Evolutionary conservation across 2,113 vertebrate species (phyloP), one percentile per base, ranked within the genome.

Genomic region (Lasiurus borealis): DNA sequence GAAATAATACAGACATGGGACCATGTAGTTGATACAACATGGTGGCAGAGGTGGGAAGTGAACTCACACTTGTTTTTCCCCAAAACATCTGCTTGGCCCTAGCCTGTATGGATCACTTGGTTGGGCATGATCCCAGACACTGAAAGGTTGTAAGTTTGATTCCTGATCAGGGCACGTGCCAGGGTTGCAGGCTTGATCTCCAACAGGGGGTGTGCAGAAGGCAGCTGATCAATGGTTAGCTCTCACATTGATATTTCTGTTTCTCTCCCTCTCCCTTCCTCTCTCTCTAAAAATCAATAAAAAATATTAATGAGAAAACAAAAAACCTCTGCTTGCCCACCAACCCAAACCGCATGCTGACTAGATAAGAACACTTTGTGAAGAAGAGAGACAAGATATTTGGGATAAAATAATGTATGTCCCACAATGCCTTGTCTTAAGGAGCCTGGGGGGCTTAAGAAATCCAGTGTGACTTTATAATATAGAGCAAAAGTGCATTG

Each of bases 11-110:
- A 6, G 31, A 23, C 8, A 3, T 1, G 9, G 21, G 19, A 7
- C 44, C 81, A 1, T 4, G 3, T 2, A 29, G 19, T 18, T 44
- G 9, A 48, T 5, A 54, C 13, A 31, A 8, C 0, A 6, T 23
- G 40, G 2, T 1, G 27, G 23, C 44, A 77, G n/a, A 66, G 21
- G 29, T 13, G 1, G 44, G 3, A 7, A 3, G 13, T 4, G 29
- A 15, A 7, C n/a, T 23, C 48, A 34, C 21, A 15, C 5, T 50
- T 27, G 19, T 36, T 40, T 89, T 29, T 54, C 54, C 34, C 66
- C 54, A 15, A 44, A 91, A 68, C 29, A 3, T 68, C 64, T 68
- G 64, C 64, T 68, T n/a, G 14, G 31, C 31, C 31, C 64, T n/a
- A 2, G 31, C 13, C 7, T 1, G 64, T 68, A 31, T n/a, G 64